phyloP scores from a whole-genome alignment of 2,888 invertebrate genomes.

The Oscheius sp. region DNA sequence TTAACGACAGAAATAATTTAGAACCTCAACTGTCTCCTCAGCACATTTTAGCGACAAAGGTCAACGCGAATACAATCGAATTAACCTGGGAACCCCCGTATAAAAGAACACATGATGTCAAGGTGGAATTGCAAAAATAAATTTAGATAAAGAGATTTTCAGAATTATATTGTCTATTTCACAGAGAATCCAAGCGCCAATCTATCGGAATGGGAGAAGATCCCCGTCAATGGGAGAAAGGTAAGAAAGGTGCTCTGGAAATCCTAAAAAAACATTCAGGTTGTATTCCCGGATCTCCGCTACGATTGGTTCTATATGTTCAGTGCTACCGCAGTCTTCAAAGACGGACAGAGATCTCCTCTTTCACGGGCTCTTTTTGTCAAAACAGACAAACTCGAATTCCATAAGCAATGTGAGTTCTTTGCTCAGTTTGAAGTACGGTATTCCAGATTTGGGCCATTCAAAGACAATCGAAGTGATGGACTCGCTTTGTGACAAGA shows the following conservation, averaged over 20 bases:
- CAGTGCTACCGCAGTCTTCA: slow-evolving; percentile 64
- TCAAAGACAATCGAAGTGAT: slow-evolving; percentile 68
- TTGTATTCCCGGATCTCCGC: slow-evolving; percentile 67
- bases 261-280: slow-evolving; percentile 30
- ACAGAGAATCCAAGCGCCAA: slow-evolving; percentile 67
- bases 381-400: slow-evolving; percentile 68
- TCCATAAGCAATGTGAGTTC: slow-evolving; percentile 60
- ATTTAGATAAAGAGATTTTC: slow-evolving; percentile 29
- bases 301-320: slow-evolving; percentile 69
- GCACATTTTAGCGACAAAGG: slow-evolving; percentile 64
- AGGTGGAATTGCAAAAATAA: slow-evolving; percentile 39
- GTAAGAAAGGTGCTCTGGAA: too few relatives aligned
- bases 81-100: slow-evolving; percentile 68
- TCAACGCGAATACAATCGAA: slow-evolving; percentile 66
- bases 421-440: neutral
- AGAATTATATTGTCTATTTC: slow-evolving; percentile 68
- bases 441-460: slow-evolving; percentile 64
- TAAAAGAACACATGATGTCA: slow-evolving; percentile 66
- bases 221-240: slow-evolving; percentile 62
- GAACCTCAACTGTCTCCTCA: slow-evolving; percentile 69
- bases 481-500: slow-evolving; percentile 62
- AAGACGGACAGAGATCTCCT: slow-evolving; percentile 66
- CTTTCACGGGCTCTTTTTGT: slow-evolving; percentile 66
- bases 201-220: slow-evolving; percentile 67
- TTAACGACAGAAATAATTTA: slow-evolving; percentile 32